phyloP scores from a whole-genome alignment of 2,888 invertebrate genomes.

The Ophion ventricosus region DNA sequence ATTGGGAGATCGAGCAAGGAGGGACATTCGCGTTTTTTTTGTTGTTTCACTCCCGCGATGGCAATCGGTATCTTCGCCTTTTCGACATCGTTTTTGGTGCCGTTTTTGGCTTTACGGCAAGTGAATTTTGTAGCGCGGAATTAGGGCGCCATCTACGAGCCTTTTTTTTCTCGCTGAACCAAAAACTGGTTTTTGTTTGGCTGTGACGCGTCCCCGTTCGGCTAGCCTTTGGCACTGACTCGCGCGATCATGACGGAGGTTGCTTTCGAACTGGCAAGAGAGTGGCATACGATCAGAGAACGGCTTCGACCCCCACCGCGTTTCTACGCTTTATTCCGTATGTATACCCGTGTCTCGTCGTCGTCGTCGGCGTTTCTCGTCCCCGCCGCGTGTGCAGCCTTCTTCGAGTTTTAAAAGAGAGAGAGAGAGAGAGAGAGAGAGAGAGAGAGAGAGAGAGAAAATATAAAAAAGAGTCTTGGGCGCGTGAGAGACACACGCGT shows the following conservation, averaged over 20 bases:
- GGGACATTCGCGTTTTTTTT: no score
- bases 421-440: slow-evolving; percentile 68
- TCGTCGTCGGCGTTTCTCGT: slow-evolving; percentile 51
- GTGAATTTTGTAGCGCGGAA: background rate
- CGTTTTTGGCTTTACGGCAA: background rate
- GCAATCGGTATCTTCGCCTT: slow-evolving; percentile 62
- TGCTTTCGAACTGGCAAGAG: slow-evolving; percentile 80
- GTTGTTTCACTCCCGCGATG: slow-evolving; percentile 58
- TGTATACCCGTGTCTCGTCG: slow-evolving; percentile 65
- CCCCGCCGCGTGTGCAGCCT: slow-evolving; percentile 63
- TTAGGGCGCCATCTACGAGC: slow-evolving; percentile 14
- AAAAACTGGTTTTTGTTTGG: slow-evolving; percentile 38
- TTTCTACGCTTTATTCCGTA: slow-evolving; percentile 50
- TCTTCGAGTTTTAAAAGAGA: slow-evolving; percentile 71
- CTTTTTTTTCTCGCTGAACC: slow-evolving; percentile 12
- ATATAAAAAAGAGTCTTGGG: slow-evolving; percentile 58
- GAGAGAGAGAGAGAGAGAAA: slow-evolving; percentile 64
- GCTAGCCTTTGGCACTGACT: slow-evolving; percentile 71
- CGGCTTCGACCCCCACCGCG: slow-evolving; percentile 76
- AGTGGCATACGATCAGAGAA: slow-evolving; percentile 79
- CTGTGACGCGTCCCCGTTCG: slow-evolving; percentile 51
- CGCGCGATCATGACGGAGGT: slow-evolving; percentile 82
- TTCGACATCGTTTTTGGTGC: slow-evolving; percentile 53
- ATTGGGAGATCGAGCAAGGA: slow-evolving; percentile 3
- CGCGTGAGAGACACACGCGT: slow-evolving; percentile 51